Conservation (phyloP, 1,140 invertebrate species). For the Hycleus cichorii region DNA sequence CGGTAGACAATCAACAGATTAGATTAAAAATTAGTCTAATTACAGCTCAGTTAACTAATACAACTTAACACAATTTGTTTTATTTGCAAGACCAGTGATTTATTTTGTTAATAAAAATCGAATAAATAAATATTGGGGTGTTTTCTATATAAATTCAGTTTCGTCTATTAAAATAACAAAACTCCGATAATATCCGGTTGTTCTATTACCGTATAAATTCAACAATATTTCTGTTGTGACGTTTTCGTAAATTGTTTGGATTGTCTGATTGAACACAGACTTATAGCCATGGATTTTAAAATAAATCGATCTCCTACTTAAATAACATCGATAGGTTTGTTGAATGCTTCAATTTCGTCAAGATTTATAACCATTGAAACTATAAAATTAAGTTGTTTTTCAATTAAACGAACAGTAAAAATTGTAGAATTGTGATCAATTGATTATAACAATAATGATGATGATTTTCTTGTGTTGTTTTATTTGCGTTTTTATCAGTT, state of each 20-base stretch:
- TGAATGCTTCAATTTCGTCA: slow-evolving; percentile 13
- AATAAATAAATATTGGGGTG: too few species aligned
- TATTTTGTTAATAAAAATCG: too few species aligned
- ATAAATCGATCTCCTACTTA: slow-evolving; percentile 25
- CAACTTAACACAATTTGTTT: neutral
- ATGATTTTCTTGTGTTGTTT: slow-evolving; percentile 10
- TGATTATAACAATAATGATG: slow-evolving; percentile 15
- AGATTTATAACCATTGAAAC: slow-evolving; percentile 11
- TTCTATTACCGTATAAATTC: too few species aligned
- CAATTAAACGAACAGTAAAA: neutral
- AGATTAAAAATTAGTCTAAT: slow-evolving; percentile 14
- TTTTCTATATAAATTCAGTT: too few species aligned
- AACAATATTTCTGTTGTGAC: slow-evolving; percentile 19
- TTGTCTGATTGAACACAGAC: slow-evolving; percentile 31
- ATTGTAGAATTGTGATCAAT: slow-evolving; percentile 11
- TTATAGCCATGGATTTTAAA: slow-evolving; percentile 18
- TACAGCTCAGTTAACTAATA: neutral
- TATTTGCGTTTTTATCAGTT: slow-evolving; percentile 14
- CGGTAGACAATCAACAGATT: neutral
- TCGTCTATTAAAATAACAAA: too few species aligned
- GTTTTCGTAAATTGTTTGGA: slow-evolving; percentile 33
- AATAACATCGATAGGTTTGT: slow-evolving; percentile 16
- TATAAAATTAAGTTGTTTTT: too few species aligned
- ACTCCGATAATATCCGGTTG: too few species aligned
- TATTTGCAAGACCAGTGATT: too few species aligned